Base-by-base conservation (phyloP, 1,140 invertebrate species). In the Anadara kagoshimensis region DNA sequence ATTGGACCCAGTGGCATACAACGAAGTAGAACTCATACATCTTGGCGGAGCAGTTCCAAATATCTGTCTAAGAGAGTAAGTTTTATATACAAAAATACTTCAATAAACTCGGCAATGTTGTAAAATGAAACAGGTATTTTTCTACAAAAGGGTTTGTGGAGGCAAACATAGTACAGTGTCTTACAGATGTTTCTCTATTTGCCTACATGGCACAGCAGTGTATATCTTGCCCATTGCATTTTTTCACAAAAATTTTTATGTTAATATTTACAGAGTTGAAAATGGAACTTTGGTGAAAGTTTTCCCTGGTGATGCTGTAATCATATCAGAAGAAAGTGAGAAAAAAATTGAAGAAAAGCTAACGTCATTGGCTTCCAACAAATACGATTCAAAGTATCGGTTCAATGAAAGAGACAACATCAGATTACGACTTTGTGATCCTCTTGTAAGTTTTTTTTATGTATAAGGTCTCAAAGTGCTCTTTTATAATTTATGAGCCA, bases 401-500 rank as follows among this genome's bases (percentile, higher is more conserved):
- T 18, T 59, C 16, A 49, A 22, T 49, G 57, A 29, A 24, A 64
- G 44, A 54, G 69, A 71, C 51, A 71, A 41, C 41, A 56, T 79
- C 63, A 76, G 64, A 71, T 18, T 79, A 16, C 58, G 58, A 51
- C 43, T 79, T 16, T 56, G 54, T 16, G 78, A 79, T 45, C 70
- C 63, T 41, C 24, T 76, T 43, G 76, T 78, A 57, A 72, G 72
- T 36, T n/a, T n/a, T n/a, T n/a, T n/a, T n/a, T n/a, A n/a, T n/a
- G n/a, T n/a, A n/a, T n/a, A n/a, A n/a, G n/a, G n/a, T n/a, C n/a
- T n/a, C n/a, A n/a, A n/a, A n/a, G n/a, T n/a, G n/a, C n/a, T n/a
- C n/a, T n/a, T n/a, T n/a, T n/a, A n/a, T n/a, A n/a, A n/a, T n/a
- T n/a, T n/a, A n/a, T n/a, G n/a, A n/a, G n/a, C n/a, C n/a, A n/a